Evolutionary conservation across 2,113 vertebrate genomes (phyloP), one percentile per base, ranked within the genome.

Genomic region (Drymodes brunneopygia): DNA sequence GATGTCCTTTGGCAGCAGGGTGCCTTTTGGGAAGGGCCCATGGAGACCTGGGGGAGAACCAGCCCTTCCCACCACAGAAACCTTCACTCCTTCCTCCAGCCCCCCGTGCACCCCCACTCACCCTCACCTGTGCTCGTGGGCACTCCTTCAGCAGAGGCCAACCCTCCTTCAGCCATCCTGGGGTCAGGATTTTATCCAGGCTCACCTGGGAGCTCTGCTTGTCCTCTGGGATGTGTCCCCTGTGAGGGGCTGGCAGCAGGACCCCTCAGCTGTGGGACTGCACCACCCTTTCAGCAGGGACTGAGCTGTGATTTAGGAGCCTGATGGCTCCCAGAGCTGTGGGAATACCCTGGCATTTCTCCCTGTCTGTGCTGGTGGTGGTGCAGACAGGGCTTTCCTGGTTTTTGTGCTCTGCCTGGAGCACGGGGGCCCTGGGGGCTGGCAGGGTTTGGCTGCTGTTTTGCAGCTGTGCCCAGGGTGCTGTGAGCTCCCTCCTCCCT

Each of bases 321-420:
- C 6, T 31, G 42, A 29, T 50, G 12, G 4, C 42, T 78, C 60
- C 48, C 85, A 75, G 50, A 73, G 67, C 58, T 38, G n/a, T 69
- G 85, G 47, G 67, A 84, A 92, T 28, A 78, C 2, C 64, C 80
- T 84, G 92, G 94, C 91, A 95, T 86, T 89, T 89, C 88, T 62
- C 35, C 31, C 60, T 42, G 4, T n/a, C 64, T 51, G 67, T 31
- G 50, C 7, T 90, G 36, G 73, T 42, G 85, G 18, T 33, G 45
- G 22, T 36, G 38, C 79, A 88, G 72, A 38, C 75, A 73, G 54
- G 29, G 10, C 35, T 66, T 35, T 91, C 60, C 36, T 58, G 67
- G 16, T 54, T 60, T 56, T 83, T 64, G 51, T 15, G 58, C 13
- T 70, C 51, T 92, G 94, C 95, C 92, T 93, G 47, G 10, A 73